Conservation (phyloP, 2,888 invertebrate species). For the Protodeltote pygarga region DNA sequence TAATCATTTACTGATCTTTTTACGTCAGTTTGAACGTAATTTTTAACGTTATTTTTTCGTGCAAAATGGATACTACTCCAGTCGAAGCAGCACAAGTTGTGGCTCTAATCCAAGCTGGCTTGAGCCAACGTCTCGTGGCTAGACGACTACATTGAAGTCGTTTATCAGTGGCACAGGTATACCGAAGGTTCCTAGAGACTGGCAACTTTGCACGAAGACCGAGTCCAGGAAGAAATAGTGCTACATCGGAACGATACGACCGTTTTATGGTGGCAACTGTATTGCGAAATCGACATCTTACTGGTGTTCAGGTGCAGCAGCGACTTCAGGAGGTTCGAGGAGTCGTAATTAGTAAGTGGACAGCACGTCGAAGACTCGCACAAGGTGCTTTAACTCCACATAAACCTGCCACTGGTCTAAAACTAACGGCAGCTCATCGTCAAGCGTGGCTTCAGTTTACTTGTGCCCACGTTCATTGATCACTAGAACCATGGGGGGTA, state of each 20-base stretch:
- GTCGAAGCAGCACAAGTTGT: background rate
- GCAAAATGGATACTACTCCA: background rate
- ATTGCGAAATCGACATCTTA: no score
- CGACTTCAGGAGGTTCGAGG: no score
- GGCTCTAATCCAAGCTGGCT: background rate
- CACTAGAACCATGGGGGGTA: background rate
- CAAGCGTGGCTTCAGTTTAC: background rate
- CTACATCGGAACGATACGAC: background rate
- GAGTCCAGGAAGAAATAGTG: background rate
- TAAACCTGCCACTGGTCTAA: background rate
- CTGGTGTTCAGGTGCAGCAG: no score
- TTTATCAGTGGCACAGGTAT: background rate
- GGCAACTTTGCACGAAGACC: background rate
- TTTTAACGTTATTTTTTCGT: no score
- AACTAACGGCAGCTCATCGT: background rate
- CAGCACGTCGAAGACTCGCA: background rate
- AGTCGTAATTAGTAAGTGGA: no score
- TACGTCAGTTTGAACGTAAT: no score
- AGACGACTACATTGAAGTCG: background rate
- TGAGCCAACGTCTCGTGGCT: background rate
- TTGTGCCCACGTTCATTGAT: background rate
- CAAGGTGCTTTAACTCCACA: background rate
- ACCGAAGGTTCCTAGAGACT: background rate
- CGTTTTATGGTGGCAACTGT: background rate
- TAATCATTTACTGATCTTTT: no score